phyloP scores from a whole-genome alignment of 2,113 vertebrate species.

The Caracal caracal region DNA sequence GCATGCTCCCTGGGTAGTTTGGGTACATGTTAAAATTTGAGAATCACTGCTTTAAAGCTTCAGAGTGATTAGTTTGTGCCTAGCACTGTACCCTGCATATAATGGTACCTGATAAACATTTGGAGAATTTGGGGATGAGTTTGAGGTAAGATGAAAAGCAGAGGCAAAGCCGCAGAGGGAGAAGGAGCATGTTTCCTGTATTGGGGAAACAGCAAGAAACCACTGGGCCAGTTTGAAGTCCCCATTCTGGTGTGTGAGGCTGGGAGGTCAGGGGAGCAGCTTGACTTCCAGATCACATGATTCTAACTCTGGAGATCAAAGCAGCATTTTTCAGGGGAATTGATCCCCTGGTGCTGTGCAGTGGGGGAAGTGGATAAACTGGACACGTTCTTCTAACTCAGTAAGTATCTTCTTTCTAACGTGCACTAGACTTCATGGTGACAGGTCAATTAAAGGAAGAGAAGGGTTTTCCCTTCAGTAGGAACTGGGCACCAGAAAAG shows the following conservation, averaged over 20 bases:
- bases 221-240: not conserved
- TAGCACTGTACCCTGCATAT: not conserved
- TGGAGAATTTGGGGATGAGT: not conserved
- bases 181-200: not conserved
- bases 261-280: not conserved
- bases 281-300: not conserved
- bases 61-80: not conserved
- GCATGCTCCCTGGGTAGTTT: not conserved
- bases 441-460: constrained; percentile 50
- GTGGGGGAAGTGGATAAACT: not conserved
- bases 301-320: not conserved
- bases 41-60: not conserved
- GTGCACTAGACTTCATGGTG: constrained; percentile 34
- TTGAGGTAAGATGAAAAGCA: not conserved
- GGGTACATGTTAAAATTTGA: not conserved
- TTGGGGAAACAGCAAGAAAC: not conserved
- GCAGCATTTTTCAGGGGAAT: not conserved
- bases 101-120: not conserved
- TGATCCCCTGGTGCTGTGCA: not conserved
- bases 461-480: not conserved
- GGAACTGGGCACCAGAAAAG: not conserved
- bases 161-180: not conserved
- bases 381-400: constrained; percentile 33
- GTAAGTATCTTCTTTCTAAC: constrained; percentile 34
- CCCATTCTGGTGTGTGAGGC: not conserved